Percentiles rank a stretch among this genome's conserved stretches.
These are phyloP conservation scores for Lochmaea crataegi DNA, from an alignment of 2,888 invertebrate species.

Conservation along the genomic window DNA sequence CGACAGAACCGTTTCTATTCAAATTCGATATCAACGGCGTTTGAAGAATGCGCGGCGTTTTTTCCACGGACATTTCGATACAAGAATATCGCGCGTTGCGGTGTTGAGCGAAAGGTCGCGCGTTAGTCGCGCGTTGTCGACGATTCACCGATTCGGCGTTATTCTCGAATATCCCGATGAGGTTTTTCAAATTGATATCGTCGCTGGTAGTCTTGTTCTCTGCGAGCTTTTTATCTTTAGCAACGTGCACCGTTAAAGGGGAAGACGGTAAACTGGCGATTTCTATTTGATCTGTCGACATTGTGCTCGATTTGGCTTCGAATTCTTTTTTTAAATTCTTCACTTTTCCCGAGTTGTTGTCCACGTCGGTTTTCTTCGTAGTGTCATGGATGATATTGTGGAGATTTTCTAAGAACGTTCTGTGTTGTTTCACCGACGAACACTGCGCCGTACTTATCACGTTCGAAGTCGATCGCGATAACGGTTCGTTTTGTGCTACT, in stretches of 20 bases:
- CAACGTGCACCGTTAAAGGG: slow-evolving; percentile 71
- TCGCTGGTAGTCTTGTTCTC: slow-evolving; percentile 61
- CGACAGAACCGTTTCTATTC: slow-evolving; percentile 47
- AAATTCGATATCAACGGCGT: slow-evolving; percentile 56
- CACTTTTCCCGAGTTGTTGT: slow-evolving; percentile 75
- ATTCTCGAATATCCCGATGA: slow-evolving; percentile 82
- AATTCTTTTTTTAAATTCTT: slow-evolving; percentile 89
- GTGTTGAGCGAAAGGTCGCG: slow-evolving; percentile 39
- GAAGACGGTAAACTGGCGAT: slow-evolving; percentile 72
- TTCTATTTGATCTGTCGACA: slow-evolving; percentile 49
- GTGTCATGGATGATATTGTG: slow-evolving; percentile 57
- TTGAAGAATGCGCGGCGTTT: slow-evolving; percentile 49
- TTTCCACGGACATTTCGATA: slow-evolving; percentile 58
- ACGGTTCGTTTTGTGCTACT: slow-evolving; percentile 55
- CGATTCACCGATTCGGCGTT: slow-evolving; percentile 57
- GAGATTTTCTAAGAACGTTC: slow-evolving; percentile 67
- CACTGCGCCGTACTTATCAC: slow-evolving; percentile 66
- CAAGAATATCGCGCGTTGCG: slow-evolving; percentile 58
- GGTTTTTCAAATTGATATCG: slow-evolving; percentile 78
- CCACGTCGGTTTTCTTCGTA: slow-evolving; percentile 61
- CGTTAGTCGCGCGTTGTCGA: slow-evolving; percentile 47
- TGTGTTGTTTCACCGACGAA: slow-evolving; percentile 69
- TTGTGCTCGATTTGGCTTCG: slow-evolving; percentile 76
- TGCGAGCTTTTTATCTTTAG: slow-evolving; percentile 50
- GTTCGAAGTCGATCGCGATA: slow-evolving; percentile 62